Evolutionary conservation across 2,113 vertebrate genomes (phyloP), one percentile per base, ranked within the genome.

Genomic region (Oenanthe melanoleuca): DNA sequence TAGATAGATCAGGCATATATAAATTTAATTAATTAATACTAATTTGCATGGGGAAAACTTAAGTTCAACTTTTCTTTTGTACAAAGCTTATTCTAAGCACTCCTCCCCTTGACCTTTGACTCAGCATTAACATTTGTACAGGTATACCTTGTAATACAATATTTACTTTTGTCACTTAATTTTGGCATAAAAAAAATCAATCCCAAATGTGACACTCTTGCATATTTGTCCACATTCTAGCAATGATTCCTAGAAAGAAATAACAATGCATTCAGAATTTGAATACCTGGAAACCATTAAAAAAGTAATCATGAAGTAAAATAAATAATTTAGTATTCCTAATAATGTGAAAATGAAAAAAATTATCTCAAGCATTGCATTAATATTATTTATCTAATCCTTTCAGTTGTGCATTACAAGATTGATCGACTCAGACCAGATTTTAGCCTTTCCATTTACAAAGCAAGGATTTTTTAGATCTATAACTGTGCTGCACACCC

Each of bases 401-500:
- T 90, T 90, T 82, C 37, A 84, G 14, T 37, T 37, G 13, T 44
- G 28, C 61, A 19, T 45, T 50, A 85, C 34, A 64, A 64, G 66
- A 71, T 33, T 92, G 73, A 75, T 91, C 2, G 3, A 60, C 64
- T 84, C 34, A 66, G 63, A 53, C 9, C 24, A 52, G 37, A 42
- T 65, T 93, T 38, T 81, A 81, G 88, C 84, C 60, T 69, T 65
- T 84, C 56, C 47, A 21, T 77, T 93, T 87, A 56, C 12, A 69
- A 93, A 88, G 56, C 47, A 49, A 93, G 82, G 26, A 72, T 60
- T 72, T 53, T 69, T 91, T 60, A 67, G 79, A 80, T 69, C 75
- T 89, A 1, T 80, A 91, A 84, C 53, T 81, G 53, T n/a, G 71
- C 92, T 52, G 25, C 83, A 89, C 69, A 80, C 81, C 85, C 96